Percentiles rank a stretch among this genome's conserved stretches.
These are phyloP conservation scores for Caenorhabditis remanei DNA, from an alignment of 1,140 invertebrate genomes.

Conservation along the genomic window DNA sequence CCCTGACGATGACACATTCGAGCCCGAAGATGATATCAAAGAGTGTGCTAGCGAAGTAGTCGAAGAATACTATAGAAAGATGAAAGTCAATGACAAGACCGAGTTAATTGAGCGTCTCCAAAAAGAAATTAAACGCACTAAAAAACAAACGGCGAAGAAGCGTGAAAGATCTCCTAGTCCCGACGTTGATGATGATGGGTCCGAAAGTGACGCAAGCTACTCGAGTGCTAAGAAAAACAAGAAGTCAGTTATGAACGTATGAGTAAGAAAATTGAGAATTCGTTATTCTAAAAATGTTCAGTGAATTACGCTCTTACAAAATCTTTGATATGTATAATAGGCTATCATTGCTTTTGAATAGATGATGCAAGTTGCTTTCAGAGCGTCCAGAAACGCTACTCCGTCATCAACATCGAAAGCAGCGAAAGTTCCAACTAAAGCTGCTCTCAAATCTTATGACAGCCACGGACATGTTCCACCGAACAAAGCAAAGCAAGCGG, in stretches of 20 bases:
- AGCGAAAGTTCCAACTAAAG: slow-evolving; percentile 11
- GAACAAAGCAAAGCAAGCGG: background rate
- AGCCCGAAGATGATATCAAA: slow-evolving; percentile 6
- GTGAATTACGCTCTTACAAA: too few species aligned
- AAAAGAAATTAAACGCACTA: background rate
- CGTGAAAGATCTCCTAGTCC: background rate
- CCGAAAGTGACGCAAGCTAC: background rate
- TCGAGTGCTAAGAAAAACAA: background rate
- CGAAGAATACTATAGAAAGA: background rate
- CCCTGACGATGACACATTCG: slow-evolving; percentile 5
- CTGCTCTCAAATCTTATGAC: slow-evolving; percentile 1
- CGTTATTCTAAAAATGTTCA: too few species aligned
- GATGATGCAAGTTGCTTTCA: background rate
- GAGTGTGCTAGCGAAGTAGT: slow-evolving; percentile 19
- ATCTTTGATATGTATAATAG: too few species aligned
- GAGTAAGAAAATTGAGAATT: too few species aligned
- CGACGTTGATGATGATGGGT: background rate
- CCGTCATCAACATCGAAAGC: background rate
- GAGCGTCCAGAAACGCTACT: background rate
- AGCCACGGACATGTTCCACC: background rate
- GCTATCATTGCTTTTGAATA: too few species aligned
- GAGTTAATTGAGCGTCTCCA: background rate
- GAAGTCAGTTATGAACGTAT: background rate
- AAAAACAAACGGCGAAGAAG: background rate
- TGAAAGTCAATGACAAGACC: slow-evolving; percentile 13